These are phyloP conservation scores for Gymnoscopelus braueri DNA, from an alignment of 2,797 vertebrate genomes.

Conservation along the genomic window DNA sequence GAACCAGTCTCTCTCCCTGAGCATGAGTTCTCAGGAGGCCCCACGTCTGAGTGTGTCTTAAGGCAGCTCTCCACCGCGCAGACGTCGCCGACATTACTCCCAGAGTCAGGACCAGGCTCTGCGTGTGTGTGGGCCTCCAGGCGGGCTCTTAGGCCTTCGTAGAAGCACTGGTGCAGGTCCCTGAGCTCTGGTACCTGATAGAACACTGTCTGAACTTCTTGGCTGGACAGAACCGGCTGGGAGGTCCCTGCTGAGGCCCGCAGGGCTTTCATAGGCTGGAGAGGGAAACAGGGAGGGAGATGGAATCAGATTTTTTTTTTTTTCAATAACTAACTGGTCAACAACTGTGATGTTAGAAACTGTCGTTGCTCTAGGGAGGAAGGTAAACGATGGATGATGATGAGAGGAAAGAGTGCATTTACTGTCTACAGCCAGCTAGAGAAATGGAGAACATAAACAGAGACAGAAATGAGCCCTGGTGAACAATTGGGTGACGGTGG, in stretches of 20 bases:
- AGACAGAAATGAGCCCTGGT: too few relatives aligned
- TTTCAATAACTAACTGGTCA: too few relatives aligned
- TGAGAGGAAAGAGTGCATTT: too few relatives aligned
- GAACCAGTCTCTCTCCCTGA: neutral
- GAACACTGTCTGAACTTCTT: slow-evolving; percentile 80
- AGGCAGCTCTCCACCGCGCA: too few relatives aligned
- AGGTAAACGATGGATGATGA: too few relatives aligned
- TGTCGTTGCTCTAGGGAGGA: too few relatives aligned
- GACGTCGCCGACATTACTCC: neutral
- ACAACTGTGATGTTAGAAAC: too few relatives aligned
- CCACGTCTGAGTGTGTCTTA: neutral
- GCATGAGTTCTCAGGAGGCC: neutral
- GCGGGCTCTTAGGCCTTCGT: slow-evolving; percentile 61
- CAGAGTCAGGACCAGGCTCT: neutral
- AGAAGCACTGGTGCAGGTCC: slow-evolving; percentile 77
- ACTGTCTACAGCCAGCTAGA: neutral
- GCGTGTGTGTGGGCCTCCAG: slow-evolving; percentile 32
- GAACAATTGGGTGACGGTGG: too few relatives aligned
- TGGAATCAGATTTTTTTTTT: neutral
- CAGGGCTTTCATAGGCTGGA: slow-evolving; percentile 82
- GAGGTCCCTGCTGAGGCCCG: slow-evolving; percentile 81
- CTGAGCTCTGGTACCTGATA: slow-evolving; percentile 83
- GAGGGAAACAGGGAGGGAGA: neutral
- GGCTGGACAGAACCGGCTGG: slow-evolving; percentile 79
- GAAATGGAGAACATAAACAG: neutral